Conservation (phyloP, 2,797 vertebrate species). For the Parauchenoglanis punctatus region DNA sequence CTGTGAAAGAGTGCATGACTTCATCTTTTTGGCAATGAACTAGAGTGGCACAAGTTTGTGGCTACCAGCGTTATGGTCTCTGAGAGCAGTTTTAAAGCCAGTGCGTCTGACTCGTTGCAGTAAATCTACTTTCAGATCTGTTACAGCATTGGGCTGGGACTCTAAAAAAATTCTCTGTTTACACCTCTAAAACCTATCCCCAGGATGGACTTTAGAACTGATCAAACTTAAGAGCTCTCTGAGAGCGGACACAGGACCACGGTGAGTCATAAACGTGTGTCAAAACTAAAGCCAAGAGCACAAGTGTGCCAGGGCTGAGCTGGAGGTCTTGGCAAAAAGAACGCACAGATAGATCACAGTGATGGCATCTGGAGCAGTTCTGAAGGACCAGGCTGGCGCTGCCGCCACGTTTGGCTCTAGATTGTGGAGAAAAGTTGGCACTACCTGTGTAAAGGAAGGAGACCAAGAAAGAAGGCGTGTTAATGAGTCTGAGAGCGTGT, state of each 20-base stretch:
- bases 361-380: conserved; percentile 35
- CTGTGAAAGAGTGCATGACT: conserved; percentile 52
- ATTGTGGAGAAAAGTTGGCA: conserved; percentile 42
- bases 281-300: conserved; percentile 28
- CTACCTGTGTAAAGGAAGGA: conserved; percentile 14
- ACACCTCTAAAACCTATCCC: conserved; percentile 33
- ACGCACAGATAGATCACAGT: conserved; percentile 35
- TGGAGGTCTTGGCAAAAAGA: conserved; percentile 24
- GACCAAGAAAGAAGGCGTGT: conserved; percentile 33
- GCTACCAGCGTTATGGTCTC: conserved; percentile 43
- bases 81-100: conserved; percentile 43
- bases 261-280: conserved; percentile 27
- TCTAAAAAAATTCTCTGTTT: conserved; percentile 38
- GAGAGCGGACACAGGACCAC: conserved; percentile 16
- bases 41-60: conserved; percentile 21
- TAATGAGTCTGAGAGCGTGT: conserved; percentile 29
- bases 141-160: conserved; percentile 25
- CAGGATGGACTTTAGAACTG: conserved; percentile 5
- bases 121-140: conserved; percentile 42
- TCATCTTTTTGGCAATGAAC: conserved; percentile 60
- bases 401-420: conserved; percentile 73
- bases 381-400: conserved; percentile 51
- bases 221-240: conserved; percentile 24
- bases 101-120: conserved; percentile 58
- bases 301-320: conserved; percentile 15